Evolutionary conservation across 92 coral and sea anemone species (phyloP).

Genomic region (Palythoa heliodiscus): DNA sequence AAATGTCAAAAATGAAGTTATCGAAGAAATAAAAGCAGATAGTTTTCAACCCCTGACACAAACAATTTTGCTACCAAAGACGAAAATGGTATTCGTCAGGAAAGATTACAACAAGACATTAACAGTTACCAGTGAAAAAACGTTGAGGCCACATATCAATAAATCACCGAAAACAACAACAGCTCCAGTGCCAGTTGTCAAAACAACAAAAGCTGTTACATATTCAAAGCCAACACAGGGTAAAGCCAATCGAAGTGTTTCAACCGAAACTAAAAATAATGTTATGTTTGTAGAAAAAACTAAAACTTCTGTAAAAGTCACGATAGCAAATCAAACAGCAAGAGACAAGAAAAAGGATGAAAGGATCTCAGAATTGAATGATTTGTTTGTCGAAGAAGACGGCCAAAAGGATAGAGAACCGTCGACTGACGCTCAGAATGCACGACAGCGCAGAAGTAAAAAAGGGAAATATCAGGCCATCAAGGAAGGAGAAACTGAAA

Average conservation of each 20-base stretch:
- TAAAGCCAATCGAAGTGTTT: neutral
- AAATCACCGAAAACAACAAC: neutral
- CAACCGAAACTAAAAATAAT: slow-evolving; percentile 6
- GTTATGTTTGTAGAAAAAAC: slow-evolving; percentile 31
- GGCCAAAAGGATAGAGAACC: neutral
- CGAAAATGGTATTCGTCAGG: neutral
- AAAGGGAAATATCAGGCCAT: neutral
- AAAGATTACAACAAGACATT: neutral
- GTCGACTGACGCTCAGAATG: neutral
- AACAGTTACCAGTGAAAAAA: slow-evolving; percentile 14
- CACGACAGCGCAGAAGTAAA: neutral
- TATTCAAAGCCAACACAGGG: neutral
- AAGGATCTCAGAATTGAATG: neutral
- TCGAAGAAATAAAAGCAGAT: neutral
- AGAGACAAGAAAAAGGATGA: slow-evolving; percentile 1
- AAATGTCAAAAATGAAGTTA: neutral
- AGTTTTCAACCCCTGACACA: neutral
- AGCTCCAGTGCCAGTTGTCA: slow-evolving; percentile 3
- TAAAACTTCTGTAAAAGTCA: slow-evolving; percentile 28
- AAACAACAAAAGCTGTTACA: slow-evolving; percentile 1
- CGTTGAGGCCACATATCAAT: neutral
- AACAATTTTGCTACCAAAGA: neutral
- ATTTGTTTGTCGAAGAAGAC: neutral
- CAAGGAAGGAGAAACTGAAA: neutral
- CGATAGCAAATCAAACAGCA: neutral